Percentiles rank a stretch among this genome's conserved stretches.
Conservation (phyloP, 2,113 vertebrate genomes). For the Pseudopodoces humilis region DNA sequence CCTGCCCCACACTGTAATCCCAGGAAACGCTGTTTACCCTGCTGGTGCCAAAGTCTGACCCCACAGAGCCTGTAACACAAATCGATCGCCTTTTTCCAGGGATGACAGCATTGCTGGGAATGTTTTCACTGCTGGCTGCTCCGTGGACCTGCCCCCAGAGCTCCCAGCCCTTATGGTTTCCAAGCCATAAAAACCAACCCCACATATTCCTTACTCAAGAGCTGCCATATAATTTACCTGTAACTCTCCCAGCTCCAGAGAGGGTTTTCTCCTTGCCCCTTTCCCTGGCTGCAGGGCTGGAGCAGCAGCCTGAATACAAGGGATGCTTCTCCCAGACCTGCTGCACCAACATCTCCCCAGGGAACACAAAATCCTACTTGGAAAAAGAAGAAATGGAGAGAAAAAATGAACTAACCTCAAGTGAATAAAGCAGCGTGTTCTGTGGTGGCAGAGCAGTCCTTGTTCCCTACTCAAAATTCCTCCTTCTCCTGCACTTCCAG, state of each 20-base stretch:
- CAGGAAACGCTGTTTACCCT: slow-evolving; percentile 5
- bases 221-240: not conserved
- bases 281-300: not conserved
- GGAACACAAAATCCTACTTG: too few species aligned
- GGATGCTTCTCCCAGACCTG: rapidly evolving
- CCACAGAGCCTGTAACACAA: rapidly evolving
- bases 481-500: slow-evolving; percentile 50
- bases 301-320: not conserved
- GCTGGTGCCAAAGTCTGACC: slow-evolving; percentile 12
- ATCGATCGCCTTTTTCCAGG: not conserved
- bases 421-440: rapidly evolving
- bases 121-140: not conserved
- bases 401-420: too few species aligned
- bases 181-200: not conserved
- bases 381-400: not conserved
- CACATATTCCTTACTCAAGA: rapidly evolving
- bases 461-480: not conserved
- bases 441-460: not conserved
- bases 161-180: not conserved
- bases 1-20: not conserved
- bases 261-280: not conserved
- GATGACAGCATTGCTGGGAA: not conserved
- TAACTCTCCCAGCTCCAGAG: not conserved
- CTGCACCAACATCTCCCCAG: not conserved
- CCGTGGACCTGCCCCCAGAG: rapidly evolving